Percentiles rank a stretch among this genome's conserved stretches.
phyloP scores from a whole-genome alignment of 2,113 vertebrate species.

The Anseranas semipalmata region DNA sequence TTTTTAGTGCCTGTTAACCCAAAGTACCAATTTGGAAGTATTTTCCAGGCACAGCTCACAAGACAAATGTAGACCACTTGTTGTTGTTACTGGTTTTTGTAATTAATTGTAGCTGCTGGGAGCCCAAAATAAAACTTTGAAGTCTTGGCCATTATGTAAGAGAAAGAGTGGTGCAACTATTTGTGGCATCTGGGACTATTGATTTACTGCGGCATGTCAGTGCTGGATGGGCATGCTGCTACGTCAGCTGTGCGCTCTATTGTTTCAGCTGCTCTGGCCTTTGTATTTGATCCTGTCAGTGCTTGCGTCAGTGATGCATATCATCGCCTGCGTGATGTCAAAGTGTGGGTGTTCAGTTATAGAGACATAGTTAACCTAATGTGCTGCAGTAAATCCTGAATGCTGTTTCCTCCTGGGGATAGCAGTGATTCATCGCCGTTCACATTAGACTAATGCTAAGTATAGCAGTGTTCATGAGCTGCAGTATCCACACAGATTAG shows the following conservation, averaged over 20 bases:
- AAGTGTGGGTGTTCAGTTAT: slow-evolving; percentile 74
- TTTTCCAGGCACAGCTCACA: not conserved
- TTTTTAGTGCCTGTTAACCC: not conserved
- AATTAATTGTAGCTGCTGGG: not conserved
- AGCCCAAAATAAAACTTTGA: slow-evolving; percentile 55
- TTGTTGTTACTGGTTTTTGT: not conserved
- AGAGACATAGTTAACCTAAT: slow-evolving; percentile 78
- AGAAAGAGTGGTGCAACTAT: slow-evolving; percentile 57
- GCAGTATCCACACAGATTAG: slow-evolving; percentile 50
- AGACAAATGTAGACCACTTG: not conserved
- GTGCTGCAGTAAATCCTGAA: slow-evolving; percentile 75
- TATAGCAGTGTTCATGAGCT: slow-evolving; percentile 65
- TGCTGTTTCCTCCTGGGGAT: slow-evolving; percentile 68
- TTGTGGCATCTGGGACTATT: slow-evolving; percentile 59
- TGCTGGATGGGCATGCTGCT: slow-evolving; percentile 32
- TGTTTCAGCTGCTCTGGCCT: slow-evolving; percentile 61
- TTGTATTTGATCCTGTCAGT: slow-evolving; percentile 69
- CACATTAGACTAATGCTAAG: slow-evolving; percentile 74
- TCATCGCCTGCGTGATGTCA: slow-evolving; percentile 78
- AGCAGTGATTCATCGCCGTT: slow-evolving; percentile 76
- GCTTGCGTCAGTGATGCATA: slow-evolving; percentile 78
- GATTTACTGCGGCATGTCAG: slow-evolving; percentile 41
- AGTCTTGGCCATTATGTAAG: slow-evolving; percentile 42
- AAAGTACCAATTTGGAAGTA: not conserved
- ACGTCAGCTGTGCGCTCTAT: slow-evolving; percentile 55